Evolutionary conservation across 2,113 vertebrate genomes (phyloP).

Genomic region (Zosterops borbonicus): DNA sequence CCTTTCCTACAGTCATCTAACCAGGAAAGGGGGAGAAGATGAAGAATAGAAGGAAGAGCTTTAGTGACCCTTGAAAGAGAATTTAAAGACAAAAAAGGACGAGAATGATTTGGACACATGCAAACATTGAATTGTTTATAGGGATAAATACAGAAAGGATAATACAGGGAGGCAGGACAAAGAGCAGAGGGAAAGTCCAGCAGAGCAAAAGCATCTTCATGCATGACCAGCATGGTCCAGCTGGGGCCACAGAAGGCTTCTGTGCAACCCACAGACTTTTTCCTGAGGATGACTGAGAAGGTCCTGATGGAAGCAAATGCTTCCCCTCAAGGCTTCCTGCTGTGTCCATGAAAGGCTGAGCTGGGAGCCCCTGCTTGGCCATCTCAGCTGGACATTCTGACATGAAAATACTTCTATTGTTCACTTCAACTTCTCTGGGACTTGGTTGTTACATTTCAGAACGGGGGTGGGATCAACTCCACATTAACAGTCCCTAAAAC

Average conservation of each 20-base stretch:
- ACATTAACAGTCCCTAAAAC: not conserved
- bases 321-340: not conserved
- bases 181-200: not conserved
- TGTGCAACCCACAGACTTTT: not conserved
- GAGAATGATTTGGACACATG: not conserved
- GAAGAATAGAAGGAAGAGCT: slow-evolving; percentile 48
- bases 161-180: not conserved
- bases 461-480: not conserved
- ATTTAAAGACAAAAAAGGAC: not conserved
- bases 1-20: slow-evolving; percentile 93
- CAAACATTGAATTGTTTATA: not conserved
- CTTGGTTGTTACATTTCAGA: not conserved
- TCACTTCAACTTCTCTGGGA: not conserved
- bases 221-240: not conserved
- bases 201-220: not conserved
- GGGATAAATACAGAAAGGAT: too few relatives aligned
- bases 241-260: not conserved
- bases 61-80: not conserved
- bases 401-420: not conserved
- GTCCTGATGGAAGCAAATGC: not conserved
- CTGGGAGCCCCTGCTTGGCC: not conserved
- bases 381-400: not conserved
- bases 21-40: slow-evolving; percentile 49
- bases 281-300: not conserved
- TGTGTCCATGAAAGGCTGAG: not conserved